These are phyloP conservation scores for Cancer borealis DNA, from an alignment of 2,888 invertebrate genomes.

Conservation along the genomic window DNA sequence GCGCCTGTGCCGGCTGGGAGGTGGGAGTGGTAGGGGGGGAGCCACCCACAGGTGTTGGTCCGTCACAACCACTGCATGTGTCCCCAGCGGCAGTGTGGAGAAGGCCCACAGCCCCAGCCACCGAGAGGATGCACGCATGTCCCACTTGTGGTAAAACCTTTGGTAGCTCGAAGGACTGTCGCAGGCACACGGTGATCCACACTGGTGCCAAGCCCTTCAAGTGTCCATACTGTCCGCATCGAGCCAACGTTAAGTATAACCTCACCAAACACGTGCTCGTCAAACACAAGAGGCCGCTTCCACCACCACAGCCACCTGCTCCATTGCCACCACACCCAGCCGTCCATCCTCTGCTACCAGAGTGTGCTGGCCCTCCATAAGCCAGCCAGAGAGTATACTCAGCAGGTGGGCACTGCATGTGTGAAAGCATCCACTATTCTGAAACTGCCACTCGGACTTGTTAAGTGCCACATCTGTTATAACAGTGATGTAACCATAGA, in stretches of 20 bases:
- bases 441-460: background rate
- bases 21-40: constrained; percentile 64
- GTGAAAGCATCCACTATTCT: background rate
- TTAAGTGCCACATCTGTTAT: background rate
- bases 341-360: background rate
- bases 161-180: constrained; percentile 70
- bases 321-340: background rate
- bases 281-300: constrained; percentile 59
- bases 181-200: constrained; percentile 76
- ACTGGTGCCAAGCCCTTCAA: constrained; percentile 74
- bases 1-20: constrained; percentile 69
- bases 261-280: constrained; percentile 72
- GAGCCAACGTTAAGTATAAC: constrained; percentile 75
- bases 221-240: constrained; percentile 75
- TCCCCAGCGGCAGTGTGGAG: constrained; percentile 42
- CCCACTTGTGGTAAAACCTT: constrained; percentile 73
- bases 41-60: constrained; percentile 55
- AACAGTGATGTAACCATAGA: background rate
- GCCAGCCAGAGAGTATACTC: background rate
- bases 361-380: constrained; percentile 8
- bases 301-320: background rate
- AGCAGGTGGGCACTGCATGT: background rate
- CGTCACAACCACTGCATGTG: constrained; percentile 49
- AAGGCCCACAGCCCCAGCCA: constrained; percentile 26
- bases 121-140: constrained; percentile 63